Percentiles rank a stretch among this genome's conserved stretches.
Evolutionary conservation across 53 echinoderm and acorn worm species (phyloP).

Genomic region (Astropecten irregularis): DNA sequence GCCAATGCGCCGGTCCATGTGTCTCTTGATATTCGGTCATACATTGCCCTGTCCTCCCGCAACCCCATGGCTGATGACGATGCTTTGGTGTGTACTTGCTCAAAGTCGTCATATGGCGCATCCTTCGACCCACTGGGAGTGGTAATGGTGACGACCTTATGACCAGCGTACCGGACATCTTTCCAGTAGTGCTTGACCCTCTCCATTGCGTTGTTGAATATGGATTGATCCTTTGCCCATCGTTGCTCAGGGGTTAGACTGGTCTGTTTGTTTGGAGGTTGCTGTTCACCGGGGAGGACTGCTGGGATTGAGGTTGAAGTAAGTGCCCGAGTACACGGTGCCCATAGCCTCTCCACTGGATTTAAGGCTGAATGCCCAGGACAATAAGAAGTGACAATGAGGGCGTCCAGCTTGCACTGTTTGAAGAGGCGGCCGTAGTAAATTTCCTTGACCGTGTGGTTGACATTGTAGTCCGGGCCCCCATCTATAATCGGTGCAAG

Average conservation of each 20-base stretch:
- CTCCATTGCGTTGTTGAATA: background rate
- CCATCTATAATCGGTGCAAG: no score
- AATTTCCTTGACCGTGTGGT: background rate
- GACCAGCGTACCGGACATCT: background rate
- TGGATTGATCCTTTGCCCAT: background rate
- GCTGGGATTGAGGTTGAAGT: slow-evolving; percentile 3
- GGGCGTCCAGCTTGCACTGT: no score
- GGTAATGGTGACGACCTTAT: background rate
- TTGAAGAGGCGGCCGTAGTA: background rate
- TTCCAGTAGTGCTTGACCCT: background rate
- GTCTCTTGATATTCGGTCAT: no score
- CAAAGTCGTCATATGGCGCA: background rate
- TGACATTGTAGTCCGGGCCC: no score
- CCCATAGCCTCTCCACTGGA: slow-evolving; percentile 41
- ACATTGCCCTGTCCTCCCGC: no score
- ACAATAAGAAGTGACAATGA: slow-evolving; percentile 13
- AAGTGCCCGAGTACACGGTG: slow-evolving; percentile 20
- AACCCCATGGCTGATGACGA: no score
- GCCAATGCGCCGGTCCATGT: no score
- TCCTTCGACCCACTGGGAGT: background rate
- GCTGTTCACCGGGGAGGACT: background rate
- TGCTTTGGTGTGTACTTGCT: no score
- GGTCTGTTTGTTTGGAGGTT: background rate
- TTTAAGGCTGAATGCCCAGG: slow-evolving; percentile 42
- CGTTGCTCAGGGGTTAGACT: background rate